Evolutionary conservation across 2,888 invertebrate species (phyloP).

Genomic region (Gortyna flavago): DNA sequence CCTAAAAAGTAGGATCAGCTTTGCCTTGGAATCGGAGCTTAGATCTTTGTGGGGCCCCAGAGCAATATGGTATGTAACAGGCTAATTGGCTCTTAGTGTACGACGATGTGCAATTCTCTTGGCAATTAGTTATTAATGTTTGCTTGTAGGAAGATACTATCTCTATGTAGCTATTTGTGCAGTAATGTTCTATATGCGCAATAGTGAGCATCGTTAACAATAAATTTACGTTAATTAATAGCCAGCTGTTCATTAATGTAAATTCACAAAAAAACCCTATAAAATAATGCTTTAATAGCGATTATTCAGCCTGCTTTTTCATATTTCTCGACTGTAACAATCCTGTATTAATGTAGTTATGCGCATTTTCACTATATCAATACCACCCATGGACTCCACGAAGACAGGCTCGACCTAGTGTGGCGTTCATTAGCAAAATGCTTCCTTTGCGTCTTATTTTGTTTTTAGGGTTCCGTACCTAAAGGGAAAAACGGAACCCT

Average conservation of each 20-base stretch:
- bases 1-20: slow-evolving; percentile 6
- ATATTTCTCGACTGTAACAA: too few relatives aligned
- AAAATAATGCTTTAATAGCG: too few relatives aligned
- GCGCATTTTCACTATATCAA: too few relatives aligned
- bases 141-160: neutral
- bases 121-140: slow-evolving; percentile 15
- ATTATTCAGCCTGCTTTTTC: too few relatives aligned
- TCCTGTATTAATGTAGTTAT: too few relatives aligned
- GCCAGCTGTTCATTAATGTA: neutral
- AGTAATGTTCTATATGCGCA: neutral
- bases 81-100: slow-evolving; percentile 34
- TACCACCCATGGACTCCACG: too few relatives aligned
- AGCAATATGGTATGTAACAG: neutral
- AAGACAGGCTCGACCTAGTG: too few relatives aligned
- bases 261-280: too few relatives aligned
- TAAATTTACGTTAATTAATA: neutral
- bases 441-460: too few relatives aligned
- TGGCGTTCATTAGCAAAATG: too few relatives aligned
- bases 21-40: neutral
- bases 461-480: too few relatives aligned
- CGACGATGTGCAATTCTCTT: slow-evolving; percentile 12
- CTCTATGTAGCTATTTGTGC: neutral
- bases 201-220: neutral
- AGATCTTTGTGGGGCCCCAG: slow-evolving; percentile 13
- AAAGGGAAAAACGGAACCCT: too few relatives aligned